Evolutionary conservation across 2,113 vertebrate genomes (phyloP), one percentile per base, ranked within the genome.

Genomic region (Trematocara unimaculatum): DNA sequence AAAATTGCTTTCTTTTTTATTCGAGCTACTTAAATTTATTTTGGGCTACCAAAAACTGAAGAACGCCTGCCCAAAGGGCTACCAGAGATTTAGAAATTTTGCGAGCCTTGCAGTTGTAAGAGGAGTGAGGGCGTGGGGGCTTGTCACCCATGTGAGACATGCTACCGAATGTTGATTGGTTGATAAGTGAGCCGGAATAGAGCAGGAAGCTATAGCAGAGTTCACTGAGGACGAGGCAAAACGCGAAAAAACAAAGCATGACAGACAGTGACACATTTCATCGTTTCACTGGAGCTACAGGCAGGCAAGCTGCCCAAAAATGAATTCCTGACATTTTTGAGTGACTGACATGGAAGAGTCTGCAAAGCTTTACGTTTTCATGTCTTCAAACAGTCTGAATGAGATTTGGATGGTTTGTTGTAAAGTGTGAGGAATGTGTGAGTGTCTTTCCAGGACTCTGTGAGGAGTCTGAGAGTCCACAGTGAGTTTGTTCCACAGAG

Each of bases 311-410:
- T 8, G 64, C 10, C 18, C 62, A 55, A 8, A 78, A 38, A 79
- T 5, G 0, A 15, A 92, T 93, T 90, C 87, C 81, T 51, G 40
- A 56, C 88, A 91, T 93, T 58, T 80, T 26, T 90, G 0, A 79
- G 47, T 88, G 83, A 17, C 3, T 26, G 60, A 64, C 33, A 10
- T 33, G 2, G 1, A 13, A 18, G 45, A 45, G n/a, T 35, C 26
- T 78, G 8, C 13, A 54, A 72, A 56, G n/a, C 42, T 78, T 84
- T 47, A 23, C 9, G 6, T 20, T 12, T 7, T 77, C 26, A 4
- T 40, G 14, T 60, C 15, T 49, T 54, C 6, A 40, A 5, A 35
- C 3, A 4, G 47, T 49, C 51, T 51, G n/a, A 4, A 29, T 56
- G 45, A 26, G 20, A n/a, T 55, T 77, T 7, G 3, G 40, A 20